Conservation (phyloP, 2,113 vertebrate genomes). For the Hymenochirus boettgeri region DNA sequence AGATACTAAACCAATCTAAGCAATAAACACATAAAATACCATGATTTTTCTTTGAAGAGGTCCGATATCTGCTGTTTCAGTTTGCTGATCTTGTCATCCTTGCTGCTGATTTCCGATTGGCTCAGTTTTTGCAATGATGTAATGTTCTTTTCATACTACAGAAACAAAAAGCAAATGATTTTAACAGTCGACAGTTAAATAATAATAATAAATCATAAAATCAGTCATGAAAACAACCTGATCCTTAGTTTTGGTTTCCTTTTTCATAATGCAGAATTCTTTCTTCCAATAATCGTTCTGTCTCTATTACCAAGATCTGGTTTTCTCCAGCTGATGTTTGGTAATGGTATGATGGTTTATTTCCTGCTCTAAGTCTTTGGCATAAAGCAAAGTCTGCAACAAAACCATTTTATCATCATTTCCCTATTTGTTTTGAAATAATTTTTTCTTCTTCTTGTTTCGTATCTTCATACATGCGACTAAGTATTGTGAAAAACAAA, state of each 20-base stretch:
- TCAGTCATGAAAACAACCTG: constrained; percentile 32
- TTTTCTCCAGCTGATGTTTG: constrained; percentile 25
- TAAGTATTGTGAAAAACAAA: too few species aligned
- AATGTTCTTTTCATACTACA: constrained; percentile 41
- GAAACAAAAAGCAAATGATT: constrained; percentile 5
- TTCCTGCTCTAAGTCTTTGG: constrained; percentile 28
- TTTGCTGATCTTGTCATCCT: constrained; percentile 45
- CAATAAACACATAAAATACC: constrained; percentile 32
- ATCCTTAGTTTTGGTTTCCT: constrained; percentile 31
- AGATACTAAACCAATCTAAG: too few species aligned
- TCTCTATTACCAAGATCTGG: constrained; percentile 28
- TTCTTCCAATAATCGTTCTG: constrained; percentile 29
- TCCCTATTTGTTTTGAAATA: too few species aligned
- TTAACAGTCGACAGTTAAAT: too few species aligned
- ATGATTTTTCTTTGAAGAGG: constrained; percentile 44
- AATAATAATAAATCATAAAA: too few species aligned
- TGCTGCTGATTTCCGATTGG: constrained; percentile 29
- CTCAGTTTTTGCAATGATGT: constrained; percentile 37
- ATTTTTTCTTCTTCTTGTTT: too few species aligned
- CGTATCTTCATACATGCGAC: too few species aligned
- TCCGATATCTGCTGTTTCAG: constrained; percentile 44
- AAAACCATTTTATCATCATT: neutral
- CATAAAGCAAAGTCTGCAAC: constrained; percentile 35
- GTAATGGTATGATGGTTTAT: constrained; percentile 32
- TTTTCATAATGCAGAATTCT: constrained; percentile 35